Evolutionary conservation across 1,140 invertebrate species (phyloP), one percentile per base, ranked within the genome.

Genomic region (Atta texana): DNA sequence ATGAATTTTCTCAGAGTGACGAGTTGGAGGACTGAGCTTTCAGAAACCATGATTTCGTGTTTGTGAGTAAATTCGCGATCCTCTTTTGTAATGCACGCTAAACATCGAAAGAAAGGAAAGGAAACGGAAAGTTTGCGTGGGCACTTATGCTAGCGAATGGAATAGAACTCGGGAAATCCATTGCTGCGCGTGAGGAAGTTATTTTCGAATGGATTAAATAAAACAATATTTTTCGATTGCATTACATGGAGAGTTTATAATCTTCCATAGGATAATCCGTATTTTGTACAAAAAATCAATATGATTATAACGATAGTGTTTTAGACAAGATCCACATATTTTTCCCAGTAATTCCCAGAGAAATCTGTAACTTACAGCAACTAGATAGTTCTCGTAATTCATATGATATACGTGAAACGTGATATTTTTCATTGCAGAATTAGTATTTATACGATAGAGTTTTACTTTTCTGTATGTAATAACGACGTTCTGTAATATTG

Each of bases 51-150:
- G 69, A 84, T 72, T 49, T 21, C 66, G 55, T 86, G 77, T 86
- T 86, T 86, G 85, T 66, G 77, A 61, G 77, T 53, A 78, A 86
- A 71, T 82, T 86, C 51, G 31, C 77, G 66, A 68, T 64, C 63
- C 31, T 69, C 31, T 14, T 51, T n/a, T 31, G 28, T n/a, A 21
- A 34, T 18, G 63, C 51, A 12, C 51, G 12, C 14, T 53, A 51
- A 61, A 68, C 28, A 39, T 16, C 31, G 77, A 63, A 81, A 18
- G 66, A 71, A 71, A 82, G 44, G n/a, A 82, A 71, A 53, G 55
- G 24, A 74, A 74, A 75, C 18, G 34, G 55, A 63, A 82, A 82
- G 85, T 86, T 86, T 68, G 59, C 24, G 3, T 14, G 75, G 24
- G 39, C 49, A 72, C 59, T 76, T 39, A 12, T 39, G 81, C 75